phyloP scores from a whole-genome alignment of 2,888 invertebrate genomes.

The Gonocerus acuteangulatus region DNA sequence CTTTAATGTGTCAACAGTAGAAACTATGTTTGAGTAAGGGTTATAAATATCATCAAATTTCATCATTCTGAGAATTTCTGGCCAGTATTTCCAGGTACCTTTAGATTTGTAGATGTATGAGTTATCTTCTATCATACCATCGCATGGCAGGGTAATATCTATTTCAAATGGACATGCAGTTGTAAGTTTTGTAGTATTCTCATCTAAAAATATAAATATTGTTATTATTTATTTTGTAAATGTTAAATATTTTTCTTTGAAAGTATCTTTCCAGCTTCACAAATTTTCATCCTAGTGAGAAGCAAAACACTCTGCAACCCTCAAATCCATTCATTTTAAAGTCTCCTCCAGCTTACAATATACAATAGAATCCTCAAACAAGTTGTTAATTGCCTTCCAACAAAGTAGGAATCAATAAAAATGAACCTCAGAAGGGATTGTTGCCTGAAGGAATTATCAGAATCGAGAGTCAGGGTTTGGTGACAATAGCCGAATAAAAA shows the following conservation, averaged over 20 bases:
- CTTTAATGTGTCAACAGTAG: conserved; percentile 9
- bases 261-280: conserved; percentile 43
- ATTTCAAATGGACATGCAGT: conserved; percentile 5
- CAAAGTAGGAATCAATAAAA: too few relatives aligned
- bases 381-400: too few relatives aligned
- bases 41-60: conserved; percentile 17
- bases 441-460: too few relatives aligned
- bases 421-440: too few relatives aligned
- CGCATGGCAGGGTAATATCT: conserved; percentile 66
- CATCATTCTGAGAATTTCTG: conserved; percentile 43
- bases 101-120: conserved; percentile 71
- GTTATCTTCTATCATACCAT: conserved; percentile 73
- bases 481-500: too few relatives aligned
- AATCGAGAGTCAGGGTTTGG: too few relatives aligned
- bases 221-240: neutral
- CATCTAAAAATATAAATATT: neutral
- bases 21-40: conserved; percentile 1
- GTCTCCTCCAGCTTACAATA: too few relatives aligned
- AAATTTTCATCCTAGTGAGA: too few relatives aligned
- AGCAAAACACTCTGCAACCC: too few relatives aligned
- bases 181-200: neutral
- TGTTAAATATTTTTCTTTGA: too few relatives aligned
- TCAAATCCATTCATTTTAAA: too few relatives aligned
- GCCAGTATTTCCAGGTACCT: conserved; percentile 82
- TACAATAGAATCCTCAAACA: too few relatives aligned